Conservation (phyloP, 2,888 invertebrate genomes). For the Crocallis elinguaria region DNA sequence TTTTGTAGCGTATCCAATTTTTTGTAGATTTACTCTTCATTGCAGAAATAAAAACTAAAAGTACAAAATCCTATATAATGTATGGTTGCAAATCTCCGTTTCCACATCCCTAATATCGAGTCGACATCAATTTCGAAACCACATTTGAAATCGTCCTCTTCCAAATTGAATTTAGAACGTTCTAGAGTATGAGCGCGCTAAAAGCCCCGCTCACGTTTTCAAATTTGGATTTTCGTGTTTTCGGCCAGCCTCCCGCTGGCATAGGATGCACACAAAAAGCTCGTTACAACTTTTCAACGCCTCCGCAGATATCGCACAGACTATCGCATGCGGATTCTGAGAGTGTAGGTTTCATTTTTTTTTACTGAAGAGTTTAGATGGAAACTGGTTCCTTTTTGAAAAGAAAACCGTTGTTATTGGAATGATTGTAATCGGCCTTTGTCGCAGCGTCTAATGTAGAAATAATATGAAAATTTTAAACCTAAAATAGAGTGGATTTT, state of each 20-base stretch:
- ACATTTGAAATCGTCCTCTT: neutral
- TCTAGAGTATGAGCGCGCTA: neutral
- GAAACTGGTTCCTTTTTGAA: too few relatives aligned
- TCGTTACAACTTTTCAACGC: slow-evolving; percentile 10
- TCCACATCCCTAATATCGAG: neutral
- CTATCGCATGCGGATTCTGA: neutral
- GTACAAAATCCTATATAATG: too few relatives aligned
- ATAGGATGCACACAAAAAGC: slow-evolving; percentile 6
- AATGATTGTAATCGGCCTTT: too few relatives aligned
- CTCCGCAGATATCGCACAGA: slow-evolving; percentile 4
- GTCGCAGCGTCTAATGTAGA: too few relatives aligned
- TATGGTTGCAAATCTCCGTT: too few relatives aligned
- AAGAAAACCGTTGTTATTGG: too few relatives aligned
- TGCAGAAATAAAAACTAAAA: too few relatives aligned
- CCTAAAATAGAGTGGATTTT: neutral
- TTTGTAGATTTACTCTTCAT: too few relatives aligned
- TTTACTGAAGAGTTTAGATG: too few relatives aligned
- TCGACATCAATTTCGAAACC: neutral
- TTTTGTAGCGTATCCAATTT: too few relatives aligned
- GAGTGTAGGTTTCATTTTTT: too few relatives aligned
- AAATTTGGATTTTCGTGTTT: slow-evolving; percentile 14
- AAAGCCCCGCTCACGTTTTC: slow-evolving; percentile 4
- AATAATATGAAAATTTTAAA: neutral
- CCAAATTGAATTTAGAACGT: slow-evolving; percentile 6
- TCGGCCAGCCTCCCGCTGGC: neutral